Percentiles rank a stretch among this genome's conserved stretches.
Conservation (phyloP, 2,888 invertebrate species). For the Dorcus parallelipipedus region DNA sequence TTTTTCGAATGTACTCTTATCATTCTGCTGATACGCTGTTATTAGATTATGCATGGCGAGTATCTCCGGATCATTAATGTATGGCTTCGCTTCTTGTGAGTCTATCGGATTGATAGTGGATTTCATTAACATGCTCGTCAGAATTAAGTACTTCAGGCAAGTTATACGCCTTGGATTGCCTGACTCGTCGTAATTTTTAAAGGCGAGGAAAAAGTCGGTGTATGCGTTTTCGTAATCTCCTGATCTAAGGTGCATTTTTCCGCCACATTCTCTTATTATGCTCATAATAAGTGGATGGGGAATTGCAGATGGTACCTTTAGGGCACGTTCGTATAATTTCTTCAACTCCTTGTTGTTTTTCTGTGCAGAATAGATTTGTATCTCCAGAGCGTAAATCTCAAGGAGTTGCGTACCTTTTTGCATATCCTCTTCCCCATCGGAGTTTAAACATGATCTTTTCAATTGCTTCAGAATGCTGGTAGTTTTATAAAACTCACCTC, state of each 20-base stretch:
- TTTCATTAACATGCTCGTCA: constrained; percentile 99
- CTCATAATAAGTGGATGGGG: constrained; percentile 99
- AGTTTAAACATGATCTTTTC: constrained; percentile 93
- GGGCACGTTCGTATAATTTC: constrained; percentile 93
- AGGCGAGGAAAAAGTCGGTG: constrained; percentile 99
- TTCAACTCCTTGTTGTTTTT: constrained; percentile 98
- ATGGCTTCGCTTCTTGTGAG: constrained; percentile 99
- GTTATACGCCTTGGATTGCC: constrained; percentile 94
- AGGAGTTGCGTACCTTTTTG: constrained; percentile 96
- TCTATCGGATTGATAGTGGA: constrained; percentile 99
- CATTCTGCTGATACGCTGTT: constrained; percentile 93
- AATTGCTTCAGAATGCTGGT: constrained; percentile 93
- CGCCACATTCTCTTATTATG: constrained; percentile 95
- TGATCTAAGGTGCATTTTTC: constrained; percentile 98
- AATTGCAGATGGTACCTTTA: constrained; percentile 97
- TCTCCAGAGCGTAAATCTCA: constrained; percentile 98
- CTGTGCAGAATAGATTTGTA: constrained; percentile 99
- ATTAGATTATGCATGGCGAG: constrained; percentile 98
- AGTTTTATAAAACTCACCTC: constrained; percentile 87
- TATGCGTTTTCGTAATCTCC: constrained; percentile 98
- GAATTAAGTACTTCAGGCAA: constrained; percentile 94
- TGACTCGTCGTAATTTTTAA: constrained; percentile 99
- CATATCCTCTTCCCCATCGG: constrained; percentile 91
- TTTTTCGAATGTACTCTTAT: constrained; percentile 94
- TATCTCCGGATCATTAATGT: constrained; percentile 98